A percentile compares a stretch with the other conserved stretches of the same genome.
phyloP scores from a whole-genome alignment of 2,888 invertebrate species.

The Hemaris fuciformis region DNA sequence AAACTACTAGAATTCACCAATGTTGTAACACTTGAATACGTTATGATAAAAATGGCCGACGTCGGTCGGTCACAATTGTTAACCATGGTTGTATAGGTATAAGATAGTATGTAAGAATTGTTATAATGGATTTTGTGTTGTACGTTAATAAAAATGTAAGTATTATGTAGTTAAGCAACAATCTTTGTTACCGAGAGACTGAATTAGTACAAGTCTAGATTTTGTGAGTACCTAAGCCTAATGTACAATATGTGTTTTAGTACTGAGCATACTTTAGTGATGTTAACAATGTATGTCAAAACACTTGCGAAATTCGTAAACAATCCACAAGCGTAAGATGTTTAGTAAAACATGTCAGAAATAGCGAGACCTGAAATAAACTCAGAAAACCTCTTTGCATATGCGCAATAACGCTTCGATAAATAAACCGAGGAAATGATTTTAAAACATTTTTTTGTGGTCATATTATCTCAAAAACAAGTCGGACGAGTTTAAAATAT shows the following conservation, averaged over 20 bases:
- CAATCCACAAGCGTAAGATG: neutral
- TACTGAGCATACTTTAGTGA: neutral
- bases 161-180: neutral
- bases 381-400: neutral
- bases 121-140: slow-evolving; percentile 7
- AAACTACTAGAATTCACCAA: slow-evolving; percentile 32
- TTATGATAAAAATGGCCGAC: slow-evolving; percentile 6
- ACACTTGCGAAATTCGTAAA: slow-evolving; percentile 4
- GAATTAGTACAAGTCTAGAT: neutral
- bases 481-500: neutral
- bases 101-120: slow-evolving; percentile 8
- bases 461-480: neutral
- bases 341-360: neutral
- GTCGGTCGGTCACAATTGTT: neutral
- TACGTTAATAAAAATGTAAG: slow-evolving; percentile 1
- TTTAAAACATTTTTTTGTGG: slow-evolving; percentile 4
- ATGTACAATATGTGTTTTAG: neutral
- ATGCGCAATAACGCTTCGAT: neutral
- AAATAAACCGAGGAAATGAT: slow-evolving; percentile 5
- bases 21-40: slow-evolving; percentile 23
- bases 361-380: neutral
- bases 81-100: neutral
- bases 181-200: neutral
- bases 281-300: slow-evolving; percentile 17
- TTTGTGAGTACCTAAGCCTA: neutral